Evolutionary conservation across 2,888 invertebrate genomes (phyloP).

Genomic region (Stenoptilia bipunctidactyla): DNA sequence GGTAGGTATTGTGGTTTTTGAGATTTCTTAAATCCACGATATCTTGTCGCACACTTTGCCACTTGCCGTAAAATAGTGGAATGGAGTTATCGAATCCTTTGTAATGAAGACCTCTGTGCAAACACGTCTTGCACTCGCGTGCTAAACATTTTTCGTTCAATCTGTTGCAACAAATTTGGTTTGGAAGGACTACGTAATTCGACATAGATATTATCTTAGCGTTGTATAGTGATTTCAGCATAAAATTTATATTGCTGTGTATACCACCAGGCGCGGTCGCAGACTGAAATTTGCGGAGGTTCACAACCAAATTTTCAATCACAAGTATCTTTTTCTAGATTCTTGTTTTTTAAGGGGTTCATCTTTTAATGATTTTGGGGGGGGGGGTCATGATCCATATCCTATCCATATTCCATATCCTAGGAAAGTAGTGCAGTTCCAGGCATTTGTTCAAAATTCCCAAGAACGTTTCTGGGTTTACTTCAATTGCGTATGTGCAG

Average conservation of each 20-base stretch:
- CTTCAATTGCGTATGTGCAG: conserved; percentile 9
- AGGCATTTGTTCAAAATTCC: too few relatives aligned
- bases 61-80: conserved; percentile 7
- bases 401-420: conserved; percentile 8
- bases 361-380: too few relatives aligned
- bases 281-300: too few relatives aligned
- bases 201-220: conserved; percentile 5
- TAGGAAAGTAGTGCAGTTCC: too few relatives aligned
- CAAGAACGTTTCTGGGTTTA: too few relatives aligned
- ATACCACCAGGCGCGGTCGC: too few relatives aligned
- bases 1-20: too few relatives aligned
- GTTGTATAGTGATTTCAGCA: conserved; percentile 9
- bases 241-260: conserved; percentile 11
- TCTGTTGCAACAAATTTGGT: conserved; percentile 9
- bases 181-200: conserved; percentile 11
- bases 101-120: conserved; percentile 6
- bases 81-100: conserved; percentile 10
- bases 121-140: conserved; percentile 9
- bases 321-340: too few relatives aligned
- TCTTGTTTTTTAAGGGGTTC: too few relatives aligned
- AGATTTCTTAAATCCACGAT: conserved; percentile 9
- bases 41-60: conserved; percentile 10
- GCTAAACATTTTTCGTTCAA: conserved; percentile 9
- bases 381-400: conserved; percentile 7
- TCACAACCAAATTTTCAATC: too few relatives aligned